A percentile compares a stretch with the other conserved stretches of the same genome.
These are phyloP conservation scores for Hormiphora californensis DNA, from an alignment of 37 sponge, comb jelly and placozoan genomes.

Conservation along the genomic window DNA sequence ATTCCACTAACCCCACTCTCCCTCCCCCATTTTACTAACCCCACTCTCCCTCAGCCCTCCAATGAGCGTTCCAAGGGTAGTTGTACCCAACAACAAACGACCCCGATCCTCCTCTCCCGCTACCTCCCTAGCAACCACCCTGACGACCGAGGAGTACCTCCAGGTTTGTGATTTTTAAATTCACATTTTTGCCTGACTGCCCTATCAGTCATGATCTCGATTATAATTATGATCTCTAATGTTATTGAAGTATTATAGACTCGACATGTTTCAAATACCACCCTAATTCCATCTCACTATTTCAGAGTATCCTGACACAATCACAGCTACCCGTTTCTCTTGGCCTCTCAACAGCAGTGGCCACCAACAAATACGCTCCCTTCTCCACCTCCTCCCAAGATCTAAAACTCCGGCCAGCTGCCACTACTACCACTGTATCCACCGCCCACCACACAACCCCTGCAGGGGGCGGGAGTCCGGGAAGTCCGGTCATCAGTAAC, in stretches of 20 bases:
- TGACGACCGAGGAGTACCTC: conserved; percentile 35
- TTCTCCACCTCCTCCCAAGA: conserved; percentile 5
- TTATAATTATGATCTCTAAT: too few relatives aligned
- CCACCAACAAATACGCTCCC: not conserved
- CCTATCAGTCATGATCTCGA: too few relatives aligned
- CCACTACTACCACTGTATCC: not conserved
- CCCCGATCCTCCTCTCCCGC: not conserved
- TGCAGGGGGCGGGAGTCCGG: not conserved
- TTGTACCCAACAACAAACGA: not conserved
- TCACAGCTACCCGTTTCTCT: conserved; percentile 11
- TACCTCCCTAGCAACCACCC: too few relatives aligned
- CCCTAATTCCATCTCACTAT: not conserved
- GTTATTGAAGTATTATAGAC: too few relatives aligned
- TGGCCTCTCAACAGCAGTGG: not conserved
- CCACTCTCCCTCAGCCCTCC: conserved; percentile 41
- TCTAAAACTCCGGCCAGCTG: conserved; percentile 11
- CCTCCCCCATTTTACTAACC: too few relatives aligned
- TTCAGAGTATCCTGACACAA: conserved; percentile 30
- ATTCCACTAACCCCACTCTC: too few relatives aligned
- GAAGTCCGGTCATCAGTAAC: not conserved
- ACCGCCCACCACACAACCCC: not conserved
- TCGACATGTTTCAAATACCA: not conserved
- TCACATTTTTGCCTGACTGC: too few relatives aligned
- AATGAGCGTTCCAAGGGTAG: conserved; percentile 13
- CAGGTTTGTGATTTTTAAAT: too few relatives aligned